These are phyloP conservation scores for Oreochromis aureus DNA, from an alignment of 2,113 vertebrate genomes.

Conservation along the genomic window DNA sequence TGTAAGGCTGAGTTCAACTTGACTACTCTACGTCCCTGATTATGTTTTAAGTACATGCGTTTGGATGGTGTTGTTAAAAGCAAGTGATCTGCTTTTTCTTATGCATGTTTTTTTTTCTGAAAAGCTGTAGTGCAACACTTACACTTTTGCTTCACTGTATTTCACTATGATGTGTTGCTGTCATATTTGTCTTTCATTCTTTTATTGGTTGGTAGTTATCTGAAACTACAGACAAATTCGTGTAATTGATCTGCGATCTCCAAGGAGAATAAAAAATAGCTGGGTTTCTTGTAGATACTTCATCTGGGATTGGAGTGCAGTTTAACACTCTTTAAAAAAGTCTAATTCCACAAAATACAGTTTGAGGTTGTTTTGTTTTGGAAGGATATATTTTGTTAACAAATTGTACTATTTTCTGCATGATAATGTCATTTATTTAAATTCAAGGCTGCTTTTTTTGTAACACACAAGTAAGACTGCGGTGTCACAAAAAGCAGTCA, in stretches of 20 bases:
- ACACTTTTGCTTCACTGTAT: not conserved
- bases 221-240: not conserved
- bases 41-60: not conserved
- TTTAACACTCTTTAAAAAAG: not conserved
- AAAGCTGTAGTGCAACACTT: not conserved
- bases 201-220: not conserved
- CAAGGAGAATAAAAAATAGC: not conserved
- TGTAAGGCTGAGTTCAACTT: not conserved
- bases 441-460: not conserved
- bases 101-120: not conserved
- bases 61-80: not conserved
- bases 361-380: not conserved
- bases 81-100: not conserved
- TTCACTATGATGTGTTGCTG: not conserved
- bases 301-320: not conserved
- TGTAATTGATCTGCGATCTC: not conserved
- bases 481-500: not conserved
- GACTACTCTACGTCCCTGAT: not conserved
- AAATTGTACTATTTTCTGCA: constrained; percentile 25
- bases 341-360: not conserved
- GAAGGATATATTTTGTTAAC: not conserved
- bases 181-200: not conserved
- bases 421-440: not conserved
- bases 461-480: not conserved
- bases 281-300: not conserved